Evolutionary conservation across 64 coral and sea anemone species (phyloP).

Genomic region (Pocillopora damicornis): DNA sequence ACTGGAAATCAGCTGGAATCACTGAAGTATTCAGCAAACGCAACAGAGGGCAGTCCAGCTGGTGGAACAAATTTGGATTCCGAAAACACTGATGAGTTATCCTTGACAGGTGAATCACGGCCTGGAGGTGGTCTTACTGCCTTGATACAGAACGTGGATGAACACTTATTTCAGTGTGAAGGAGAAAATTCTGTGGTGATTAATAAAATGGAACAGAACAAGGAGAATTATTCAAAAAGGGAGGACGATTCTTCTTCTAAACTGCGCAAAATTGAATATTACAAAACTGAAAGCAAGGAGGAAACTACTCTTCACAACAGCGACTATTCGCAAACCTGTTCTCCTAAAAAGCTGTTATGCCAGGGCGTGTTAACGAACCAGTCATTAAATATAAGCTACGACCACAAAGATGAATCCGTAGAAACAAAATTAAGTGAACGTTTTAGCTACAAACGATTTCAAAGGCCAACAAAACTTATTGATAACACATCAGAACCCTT

Average conservation of each 20-base stretch:
- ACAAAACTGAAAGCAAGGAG: background rate
- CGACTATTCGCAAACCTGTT: background rate
- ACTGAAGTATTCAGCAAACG: background rate
- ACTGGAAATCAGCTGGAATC: background rate
- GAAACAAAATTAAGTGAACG: background rate
- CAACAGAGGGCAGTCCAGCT: background rate
- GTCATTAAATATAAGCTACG: background rate
- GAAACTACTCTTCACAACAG: background rate
- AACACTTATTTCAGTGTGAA: background rate
- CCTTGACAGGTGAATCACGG: background rate
- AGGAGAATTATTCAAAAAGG: background rate
- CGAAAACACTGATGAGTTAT: background rate
- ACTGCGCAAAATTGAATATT: background rate
- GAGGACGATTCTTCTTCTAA: background rate
- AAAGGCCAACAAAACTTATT: slow-evolving; percentile 9
- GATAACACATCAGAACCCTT: background rate
- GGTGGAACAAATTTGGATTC: background rate
- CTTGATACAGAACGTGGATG: background rate
- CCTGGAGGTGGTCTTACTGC: background rate
- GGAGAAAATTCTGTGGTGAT: background rate
- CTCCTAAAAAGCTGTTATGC: background rate
- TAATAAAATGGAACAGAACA: background rate
- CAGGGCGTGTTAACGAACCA: slow-evolving; percentile 15
- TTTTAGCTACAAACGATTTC: slow-evolving; percentile 14
- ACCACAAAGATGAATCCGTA: background rate